Conservation (phyloP, 1,140 invertebrate species). For the Drosophila kepulauana region DNA sequence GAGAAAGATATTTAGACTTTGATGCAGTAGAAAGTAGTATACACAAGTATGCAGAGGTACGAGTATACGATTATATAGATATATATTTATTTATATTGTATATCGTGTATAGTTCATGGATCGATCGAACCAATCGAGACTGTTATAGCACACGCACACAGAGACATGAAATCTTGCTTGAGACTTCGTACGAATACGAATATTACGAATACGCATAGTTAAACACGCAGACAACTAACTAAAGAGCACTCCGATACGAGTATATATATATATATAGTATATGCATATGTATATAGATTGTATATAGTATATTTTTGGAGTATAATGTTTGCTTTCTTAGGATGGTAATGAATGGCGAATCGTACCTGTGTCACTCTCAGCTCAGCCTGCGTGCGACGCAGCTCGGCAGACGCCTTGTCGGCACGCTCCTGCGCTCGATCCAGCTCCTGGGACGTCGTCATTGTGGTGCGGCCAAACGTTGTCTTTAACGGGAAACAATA, state of each 20-base stretch:
- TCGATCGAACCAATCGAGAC: constrained; percentile 8
- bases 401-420: constrained; percentile 93
- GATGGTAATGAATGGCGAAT: constrained; percentile 16
- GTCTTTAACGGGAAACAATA: constrained; percentile 85
- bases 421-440: constrained; percentile 94
- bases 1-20: constrained; percentile 24
- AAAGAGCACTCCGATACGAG: constrained; percentile 60
- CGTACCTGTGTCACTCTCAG: constrained; percentile 90
- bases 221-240: constrained; percentile 58
- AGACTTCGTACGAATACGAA: constrained; percentile 4
- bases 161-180: constrained; percentile 43
- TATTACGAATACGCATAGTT: neutral
- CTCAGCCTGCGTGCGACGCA: constrained; percentile 94
- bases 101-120: constrained; percentile 32
- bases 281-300: constrained; percentile 62
- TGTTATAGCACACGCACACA: constrained; percentile 48
- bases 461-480: constrained; percentile 91
- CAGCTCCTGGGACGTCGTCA: constrained; percentile 91
- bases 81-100: constrained; percentile 11
- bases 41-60: constrained; percentile 4
- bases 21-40: constrained; percentile 18
- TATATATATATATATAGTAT: constrained; percentile 23
- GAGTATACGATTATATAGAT: constrained; percentile 3
- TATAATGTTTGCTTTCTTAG: constrained; percentile 26
- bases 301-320: constrained; percentile 30